A percentile compares a stretch with the other conserved stretches of the same genome.
These are phyloP conservation scores for Thecophora atra DNA, from an alignment of 2,888 invertebrate species.

Conservation along the genomic window DNA sequence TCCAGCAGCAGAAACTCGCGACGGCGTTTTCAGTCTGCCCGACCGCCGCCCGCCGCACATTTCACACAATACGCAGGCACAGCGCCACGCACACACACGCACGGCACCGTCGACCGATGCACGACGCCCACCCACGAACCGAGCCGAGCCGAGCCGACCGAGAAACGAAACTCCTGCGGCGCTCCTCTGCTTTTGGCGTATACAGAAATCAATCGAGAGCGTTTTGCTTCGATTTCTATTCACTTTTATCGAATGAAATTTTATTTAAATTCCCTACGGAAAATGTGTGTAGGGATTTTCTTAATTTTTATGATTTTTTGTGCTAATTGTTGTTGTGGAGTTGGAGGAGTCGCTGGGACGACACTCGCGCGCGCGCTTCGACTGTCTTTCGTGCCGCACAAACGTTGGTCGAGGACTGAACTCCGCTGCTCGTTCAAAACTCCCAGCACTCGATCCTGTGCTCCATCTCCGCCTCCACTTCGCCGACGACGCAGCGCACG, in stretches of 20 bases:
- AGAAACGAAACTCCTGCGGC: constrained; percentile 15
- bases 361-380: constrained; percentile 57
- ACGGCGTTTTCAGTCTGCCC: not conserved
- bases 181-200: constrained; percentile 30
- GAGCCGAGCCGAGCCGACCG: not conserved
- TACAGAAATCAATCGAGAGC: constrained; percentile 44
- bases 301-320: constrained; percentile 5
- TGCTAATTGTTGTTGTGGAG: constrained; percentile 17
- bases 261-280: constrained; percentile 13
- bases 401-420: constrained; percentile 65
- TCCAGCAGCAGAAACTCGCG: not conserved
- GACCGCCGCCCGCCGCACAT: not conserved
- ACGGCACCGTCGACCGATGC: constrained; percentile 15
- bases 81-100: constrained; percentile 24
- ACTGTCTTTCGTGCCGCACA: constrained; percentile 64
- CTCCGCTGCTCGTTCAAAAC: not conserved
- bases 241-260: not conserved
- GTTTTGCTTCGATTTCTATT: constrained; percentile 28
- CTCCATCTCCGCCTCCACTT: not conserved
- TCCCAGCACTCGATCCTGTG: constrained; percentile 20
- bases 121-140: not conserved
- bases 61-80: not conserved
- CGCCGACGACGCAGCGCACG: not conserved
- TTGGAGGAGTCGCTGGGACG: constrained; percentile 40
- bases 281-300: not conserved